Base-by-base conservation (phyloP, 2,797 vertebrate species). In the Myotis findleyi region DNA sequence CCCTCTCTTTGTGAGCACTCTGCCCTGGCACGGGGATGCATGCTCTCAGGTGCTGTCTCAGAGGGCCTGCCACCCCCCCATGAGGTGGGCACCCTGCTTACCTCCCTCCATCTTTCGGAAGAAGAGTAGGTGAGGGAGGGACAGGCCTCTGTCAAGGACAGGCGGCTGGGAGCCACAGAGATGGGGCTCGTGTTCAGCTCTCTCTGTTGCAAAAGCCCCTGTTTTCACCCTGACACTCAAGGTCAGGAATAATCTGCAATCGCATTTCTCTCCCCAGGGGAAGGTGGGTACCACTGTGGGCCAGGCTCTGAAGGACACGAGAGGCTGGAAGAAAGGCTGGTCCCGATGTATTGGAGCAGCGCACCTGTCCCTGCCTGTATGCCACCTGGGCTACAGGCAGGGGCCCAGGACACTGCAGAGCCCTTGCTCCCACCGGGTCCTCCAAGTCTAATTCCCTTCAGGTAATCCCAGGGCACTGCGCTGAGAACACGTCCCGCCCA, bases 161-260 rank as follows among this genome's bases (percentile, higher is more conserved):
- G 13, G 27, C 1, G 64, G 23, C 33, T 49, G n/a, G 77, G 23
- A 23, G 11, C 11, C 41, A 11, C 59, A 36, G 25, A 53, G 20
- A 1, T 1, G 20, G 16, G 17, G 59, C 27, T 41, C 47, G 8
- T 25, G 69, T 82, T 53, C 9, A 12, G 7, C 25, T 23, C 51
- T 47, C 44, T 7, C 9, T 57, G 38, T 18, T 49, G n/a, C 49
- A 41, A 20, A 81, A 36, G 17, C 16, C 47, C 12, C 5, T 49
- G 25, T 36, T 41, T 71, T 36, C 2, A 33, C 10, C 23, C 3
- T 38, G 44, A 36, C 0, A 13, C 5, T 14, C 1, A 9, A 0
- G 6, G 4, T 36, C 33, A 25, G 27, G 18, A 36, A 79, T 44
- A 12, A 69, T 11, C 1, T 38, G 11, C 27, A 55, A 21, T n/a